phyloP scores from a whole-genome alignment of 2,113 vertebrate species.

The Protomyctophum bolini region DNA sequence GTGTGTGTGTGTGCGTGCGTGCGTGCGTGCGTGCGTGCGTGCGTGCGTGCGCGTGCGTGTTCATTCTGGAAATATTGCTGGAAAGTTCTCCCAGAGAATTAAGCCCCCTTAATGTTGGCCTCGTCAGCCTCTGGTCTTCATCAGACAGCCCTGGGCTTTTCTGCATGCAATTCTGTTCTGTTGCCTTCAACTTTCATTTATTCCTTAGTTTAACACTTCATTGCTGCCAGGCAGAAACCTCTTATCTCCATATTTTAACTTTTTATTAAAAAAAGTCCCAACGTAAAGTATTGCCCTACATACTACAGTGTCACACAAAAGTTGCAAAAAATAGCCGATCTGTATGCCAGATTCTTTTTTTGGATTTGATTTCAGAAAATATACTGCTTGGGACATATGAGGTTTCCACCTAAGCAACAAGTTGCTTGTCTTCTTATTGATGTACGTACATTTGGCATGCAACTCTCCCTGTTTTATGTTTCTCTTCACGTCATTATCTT shows the following conservation, averaged over 20 bases:
- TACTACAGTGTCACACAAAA: too few species aligned
- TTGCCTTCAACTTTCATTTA: conserved; percentile 27
- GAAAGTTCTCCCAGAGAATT: conserved; percentile 24
- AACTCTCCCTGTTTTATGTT: conserved; percentile 8
- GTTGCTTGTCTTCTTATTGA: neutral
- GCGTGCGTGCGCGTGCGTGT: neutral
- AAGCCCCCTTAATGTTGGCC: conserved; percentile 9
- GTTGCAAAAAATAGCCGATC: too few species aligned
- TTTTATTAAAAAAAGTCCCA: too few species aligned
- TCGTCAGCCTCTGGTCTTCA: conserved; percentile 56
- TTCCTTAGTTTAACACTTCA: conserved; percentile 53
- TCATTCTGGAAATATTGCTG: conserved; percentile 16
- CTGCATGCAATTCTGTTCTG: conserved; percentile 64
- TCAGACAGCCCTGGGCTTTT: conserved; percentile 52
- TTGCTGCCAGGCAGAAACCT: conserved; percentile 42
- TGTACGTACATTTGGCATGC: conserved; percentile 21
- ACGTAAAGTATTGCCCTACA: too few species aligned
- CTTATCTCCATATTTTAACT: too few species aligned
- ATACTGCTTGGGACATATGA: too few species aligned
- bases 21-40: too few species aligned
- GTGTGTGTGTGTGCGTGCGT: too few species aligned
- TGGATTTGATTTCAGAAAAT: too few species aligned
- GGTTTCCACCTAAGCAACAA: too few species aligned
- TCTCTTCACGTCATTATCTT: conserved; percentile 11
- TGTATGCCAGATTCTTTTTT: too few species aligned